Conservation (phyloP, 2,113 vertebrate species). For the Labrus mixtus region DNA sequence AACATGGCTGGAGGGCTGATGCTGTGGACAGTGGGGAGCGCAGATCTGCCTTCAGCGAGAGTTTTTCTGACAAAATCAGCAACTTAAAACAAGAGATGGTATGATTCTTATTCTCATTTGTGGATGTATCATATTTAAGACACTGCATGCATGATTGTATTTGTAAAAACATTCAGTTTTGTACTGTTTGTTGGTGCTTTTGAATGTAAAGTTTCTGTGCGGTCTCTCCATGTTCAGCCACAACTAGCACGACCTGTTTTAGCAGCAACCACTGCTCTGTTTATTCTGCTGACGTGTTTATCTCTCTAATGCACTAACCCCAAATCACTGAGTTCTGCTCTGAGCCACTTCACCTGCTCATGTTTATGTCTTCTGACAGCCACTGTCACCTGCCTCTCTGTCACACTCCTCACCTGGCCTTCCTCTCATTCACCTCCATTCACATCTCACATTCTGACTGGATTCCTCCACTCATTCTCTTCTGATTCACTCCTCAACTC, state of each 20-base stretch:
- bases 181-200: no score
- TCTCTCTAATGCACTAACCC: not conserved
- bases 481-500: not conserved
- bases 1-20: conserved; percentile 52
- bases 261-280: not conserved
- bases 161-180: not conserved
- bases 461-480: conserved; percentile 34
- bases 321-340: not conserved
- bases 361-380: conserved; percentile 34
- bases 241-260: conserved; percentile 61
- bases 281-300: conserved; percentile 2
- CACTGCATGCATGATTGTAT: no score
- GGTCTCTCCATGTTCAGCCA: not conserved
- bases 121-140: not conserved
- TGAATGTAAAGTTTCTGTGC: not conserved
- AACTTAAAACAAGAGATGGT: conserved; percentile 89
- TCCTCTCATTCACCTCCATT: not conserved
- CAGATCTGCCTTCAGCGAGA: not conserved
- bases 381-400: conserved; percentile 12
- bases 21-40: conserved; percentile 33
- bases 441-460: conserved; percentile 24
- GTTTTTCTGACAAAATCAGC: conserved; percentile 85
- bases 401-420: conserved; percentile 36
- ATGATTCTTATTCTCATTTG: conserved; percentile 21
- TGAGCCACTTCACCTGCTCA: conserved; percentile 19